phyloP scores from a whole-genome alignment of 2,113 vertebrate species.

The Sinocyclocheilus rhinocerous region DNA sequence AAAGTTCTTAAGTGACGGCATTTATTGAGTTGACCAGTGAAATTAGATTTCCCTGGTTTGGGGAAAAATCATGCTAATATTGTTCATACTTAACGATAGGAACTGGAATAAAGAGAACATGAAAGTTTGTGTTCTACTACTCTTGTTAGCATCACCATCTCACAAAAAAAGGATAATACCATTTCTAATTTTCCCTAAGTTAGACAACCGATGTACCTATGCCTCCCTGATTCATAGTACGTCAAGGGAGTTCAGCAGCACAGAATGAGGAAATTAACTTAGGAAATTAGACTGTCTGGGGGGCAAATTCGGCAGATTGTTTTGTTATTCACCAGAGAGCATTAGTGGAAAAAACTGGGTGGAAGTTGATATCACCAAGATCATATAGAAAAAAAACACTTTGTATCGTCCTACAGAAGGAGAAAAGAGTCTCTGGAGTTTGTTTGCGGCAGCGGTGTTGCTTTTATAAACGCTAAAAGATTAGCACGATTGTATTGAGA shows the following conservation, averaged over 20 bases:
- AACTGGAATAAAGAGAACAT: background rate
- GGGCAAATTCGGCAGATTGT: slow-evolving; percentile 40
- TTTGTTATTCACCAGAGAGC: slow-evolving; percentile 42
- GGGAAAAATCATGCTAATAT: background rate
- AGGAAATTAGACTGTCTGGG: slow-evolving; percentile 35
- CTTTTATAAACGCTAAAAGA: slow-evolving; percentile 60
- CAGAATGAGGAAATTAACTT: slow-evolving; percentile 39
- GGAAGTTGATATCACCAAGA: slow-evolving; percentile 19
- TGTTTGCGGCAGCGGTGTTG: slow-evolving; percentile 36
- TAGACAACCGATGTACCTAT: slow-evolving; percentile 29
- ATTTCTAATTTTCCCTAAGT: background rate
- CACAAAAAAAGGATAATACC: background rate
- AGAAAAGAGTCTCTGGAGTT: slow-evolving; percentile 33
- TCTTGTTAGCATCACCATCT: background rate
- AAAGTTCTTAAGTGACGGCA: too few relatives aligned
- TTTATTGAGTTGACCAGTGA: too few relatives aligned
- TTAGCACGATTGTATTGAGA: slow-evolving; percentile 74
- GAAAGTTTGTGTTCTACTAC: background rate
- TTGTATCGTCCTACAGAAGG: slow-evolving; percentile 24
- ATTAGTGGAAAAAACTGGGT: slow-evolving; percentile 1
- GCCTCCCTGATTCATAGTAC: slow-evolving; percentile 17
- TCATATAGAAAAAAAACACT: slow-evolving; percentile 19
- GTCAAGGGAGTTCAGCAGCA: slow-evolving; percentile 19
- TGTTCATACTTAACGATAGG: background rate
- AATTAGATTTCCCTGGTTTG: too few relatives aligned